Conservation (phyloP, 2,113 vertebrate species). For the Taurulus bubalis region DNA sequence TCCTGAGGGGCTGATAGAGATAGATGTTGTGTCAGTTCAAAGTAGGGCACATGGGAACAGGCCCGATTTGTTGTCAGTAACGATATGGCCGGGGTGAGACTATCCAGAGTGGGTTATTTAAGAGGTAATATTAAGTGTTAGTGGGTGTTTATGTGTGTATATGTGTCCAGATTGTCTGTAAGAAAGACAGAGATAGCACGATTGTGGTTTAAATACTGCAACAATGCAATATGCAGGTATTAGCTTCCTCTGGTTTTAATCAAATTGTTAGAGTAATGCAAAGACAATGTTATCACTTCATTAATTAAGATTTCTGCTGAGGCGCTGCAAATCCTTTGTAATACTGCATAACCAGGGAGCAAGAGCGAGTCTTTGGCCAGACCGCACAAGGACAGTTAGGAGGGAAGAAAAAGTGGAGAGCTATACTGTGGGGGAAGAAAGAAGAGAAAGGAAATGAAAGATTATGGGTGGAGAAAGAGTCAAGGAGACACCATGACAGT, state of each 20-base stretch:
- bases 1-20: slow-evolving; percentile 67
- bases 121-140: neutral
- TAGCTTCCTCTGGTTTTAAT: slow-evolving; percentile 15
- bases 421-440: neutral
- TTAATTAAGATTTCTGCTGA: slow-evolving; percentile 46
- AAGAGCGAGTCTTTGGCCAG: slow-evolving; percentile 47
- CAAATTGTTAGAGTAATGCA: neutral
- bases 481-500: slow-evolving; percentile 16
- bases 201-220: neutral
- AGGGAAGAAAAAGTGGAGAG: neutral
- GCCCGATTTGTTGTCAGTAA: slow-evolving; percentile 45
- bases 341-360: slow-evolving; percentile 12
- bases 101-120: slow-evolving; percentile 14
- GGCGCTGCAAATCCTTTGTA: slow-evolving; percentile 21
- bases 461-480: neutral
- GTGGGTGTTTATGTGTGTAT: slow-evolving; percentile 1
- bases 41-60: slow-evolving; percentile 58
- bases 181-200: neutral
- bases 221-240: slow-evolving; percentile 7
- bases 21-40: slow-evolving; percentile 68
- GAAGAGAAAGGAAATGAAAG: slow-evolving; percentile 22
- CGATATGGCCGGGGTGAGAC: slow-evolving; percentile 31
- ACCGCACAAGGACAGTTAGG: slow-evolving; percentile 16
- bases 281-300: slow-evolving; percentile 22
- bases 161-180: slow-evolving; percentile 13